phyloP scores from a whole-genome alignment of 2,113 vertebrate genomes.

The Rhea americana region DNA sequence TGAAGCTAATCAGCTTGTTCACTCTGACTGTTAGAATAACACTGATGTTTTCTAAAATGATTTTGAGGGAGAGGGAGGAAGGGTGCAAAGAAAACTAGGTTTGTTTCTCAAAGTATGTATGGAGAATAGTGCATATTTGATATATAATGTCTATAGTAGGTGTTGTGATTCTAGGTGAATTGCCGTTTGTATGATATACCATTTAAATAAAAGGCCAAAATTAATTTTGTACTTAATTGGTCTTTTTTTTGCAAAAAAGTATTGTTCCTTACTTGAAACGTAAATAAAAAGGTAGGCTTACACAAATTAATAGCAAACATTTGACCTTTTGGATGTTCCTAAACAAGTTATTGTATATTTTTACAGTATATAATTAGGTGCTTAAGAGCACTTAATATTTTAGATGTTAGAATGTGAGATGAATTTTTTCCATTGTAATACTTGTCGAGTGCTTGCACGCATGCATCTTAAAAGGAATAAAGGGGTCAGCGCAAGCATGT shows the following conservation, averaged over 20 bases:
- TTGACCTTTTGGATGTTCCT: not conserved
- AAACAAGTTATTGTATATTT: not conserved
- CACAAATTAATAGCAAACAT: not conserved
- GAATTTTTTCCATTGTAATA: not conserved
- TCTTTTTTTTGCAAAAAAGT: not conserved
- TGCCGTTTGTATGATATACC: not conserved
- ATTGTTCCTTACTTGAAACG: fast-evolving
- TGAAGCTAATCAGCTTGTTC: not conserved
- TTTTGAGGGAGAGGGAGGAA: not conserved
- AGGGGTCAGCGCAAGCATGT: not conserved
- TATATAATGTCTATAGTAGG: not conserved
- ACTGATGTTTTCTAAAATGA: not conserved
- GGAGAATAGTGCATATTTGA: not conserved
- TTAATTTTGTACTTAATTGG: not conserved
- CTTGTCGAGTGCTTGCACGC: not conserved
- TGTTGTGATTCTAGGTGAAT: not conserved
- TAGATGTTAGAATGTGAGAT: not conserved
- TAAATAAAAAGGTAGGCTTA: not conserved
- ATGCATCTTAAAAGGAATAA: not conserved
- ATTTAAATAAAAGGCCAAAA: not conserved
- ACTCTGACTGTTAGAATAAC: not conserved
- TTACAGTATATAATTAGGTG: fast-evolving
- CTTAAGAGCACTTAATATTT: not conserved
- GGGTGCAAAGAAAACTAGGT: not conserved
- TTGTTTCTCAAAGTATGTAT: not conserved